Conservation (phyloP, 2,888 invertebrate genomes). For the Amblyjoppa proteus region DNA sequence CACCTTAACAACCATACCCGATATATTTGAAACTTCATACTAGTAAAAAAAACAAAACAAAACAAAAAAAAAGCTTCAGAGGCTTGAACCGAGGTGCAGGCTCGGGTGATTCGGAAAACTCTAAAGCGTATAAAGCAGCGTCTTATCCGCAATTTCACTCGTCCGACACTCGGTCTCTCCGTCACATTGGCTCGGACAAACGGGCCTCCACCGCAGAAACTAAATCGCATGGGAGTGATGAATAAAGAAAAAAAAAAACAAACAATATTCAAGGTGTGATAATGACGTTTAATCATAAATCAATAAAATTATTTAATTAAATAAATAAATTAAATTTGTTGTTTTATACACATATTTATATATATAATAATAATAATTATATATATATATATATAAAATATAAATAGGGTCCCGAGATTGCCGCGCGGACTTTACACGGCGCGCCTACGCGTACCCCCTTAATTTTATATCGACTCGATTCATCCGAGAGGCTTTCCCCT, state of each 20-base stretch:
- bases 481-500: slow-evolving; percentile 66
- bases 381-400: slow-evolving; percentile 81
- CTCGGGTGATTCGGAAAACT: too few relatives aligned
- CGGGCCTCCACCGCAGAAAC: too few relatives aligned
- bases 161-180: too few relatives aligned
- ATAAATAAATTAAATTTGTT: slow-evolving; percentile 84
- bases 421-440: slow-evolving; percentile 75
- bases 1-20: too few relatives aligned
- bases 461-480: slow-evolving; percentile 59
- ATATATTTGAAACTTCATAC: too few relatives aligned
- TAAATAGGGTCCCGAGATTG: slow-evolving; percentile 83
- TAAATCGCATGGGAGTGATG: slow-evolving; percentile 1
- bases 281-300: slow-evolving; percentile 84
- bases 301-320: slow-evolving; percentile 85
- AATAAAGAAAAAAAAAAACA: slow-evolving; percentile 50
- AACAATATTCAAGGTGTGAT: slow-evolving; percentile 78
- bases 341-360: slow-evolving; percentile 76
- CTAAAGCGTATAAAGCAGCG: too few relatives aligned
- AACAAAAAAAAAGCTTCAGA: too few relatives aligned
- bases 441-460: slow-evolving; percentile 67
- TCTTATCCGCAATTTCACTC: too few relatives aligned
- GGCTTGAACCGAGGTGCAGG: too few relatives aligned
- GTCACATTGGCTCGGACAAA: too few relatives aligned
- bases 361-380: slow-evolving; percentile 70
- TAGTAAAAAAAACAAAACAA: too few relatives aligned